Evolutionary conservation across 2,113 vertebrate species (phyloP), one percentile per base, ranked within the genome.

Genomic region (Trogon melanurus): DNA sequence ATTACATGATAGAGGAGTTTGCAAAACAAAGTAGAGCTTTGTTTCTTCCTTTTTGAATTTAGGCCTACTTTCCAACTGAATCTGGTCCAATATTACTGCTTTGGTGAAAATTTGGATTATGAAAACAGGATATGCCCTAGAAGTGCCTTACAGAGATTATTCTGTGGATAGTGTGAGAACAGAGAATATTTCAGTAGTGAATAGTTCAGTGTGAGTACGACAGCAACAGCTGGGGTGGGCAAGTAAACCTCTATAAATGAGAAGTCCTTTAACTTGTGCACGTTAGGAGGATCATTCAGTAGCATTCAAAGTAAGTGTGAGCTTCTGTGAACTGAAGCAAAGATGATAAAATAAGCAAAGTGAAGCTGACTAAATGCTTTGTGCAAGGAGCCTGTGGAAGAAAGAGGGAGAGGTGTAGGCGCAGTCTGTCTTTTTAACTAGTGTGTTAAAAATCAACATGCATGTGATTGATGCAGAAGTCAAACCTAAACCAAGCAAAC

Each of bases 401-500:
- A 74, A 93, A 71, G 47, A 78, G 85, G 91, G 90, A 89, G 61
- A 79, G 51, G 51, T 45, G 60, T 51, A 71, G 79, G 85, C 23
- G 1, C 29, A 80, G 64, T 29, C 38, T 60, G 30, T 51, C 22
- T 38, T 78, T 74, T 74, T 17, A 73, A 85, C 29, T 19, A 9
- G 44, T 1, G 1, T 8, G 27, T 30, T 64, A 67, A 96, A 91
- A 96, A 81, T 48, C 75, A 94, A 29, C 72, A 69, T n/a, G 79
- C 38, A 86, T 65, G 88, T 71, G 78, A 32, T 64, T 95, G 41
- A 66, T 82, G 64, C 65, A 85, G 79, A 76, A 96, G 41, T 80
- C 48, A 81, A 92, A 95, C 62, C 83, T 71, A 90, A 96, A 86
- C 57, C 48, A 86, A 95, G 85, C 67, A 91, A 89, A 88, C 38